Conservation (phyloP, 2,113 vertebrate species). For the Percina caprodes region DNA sequence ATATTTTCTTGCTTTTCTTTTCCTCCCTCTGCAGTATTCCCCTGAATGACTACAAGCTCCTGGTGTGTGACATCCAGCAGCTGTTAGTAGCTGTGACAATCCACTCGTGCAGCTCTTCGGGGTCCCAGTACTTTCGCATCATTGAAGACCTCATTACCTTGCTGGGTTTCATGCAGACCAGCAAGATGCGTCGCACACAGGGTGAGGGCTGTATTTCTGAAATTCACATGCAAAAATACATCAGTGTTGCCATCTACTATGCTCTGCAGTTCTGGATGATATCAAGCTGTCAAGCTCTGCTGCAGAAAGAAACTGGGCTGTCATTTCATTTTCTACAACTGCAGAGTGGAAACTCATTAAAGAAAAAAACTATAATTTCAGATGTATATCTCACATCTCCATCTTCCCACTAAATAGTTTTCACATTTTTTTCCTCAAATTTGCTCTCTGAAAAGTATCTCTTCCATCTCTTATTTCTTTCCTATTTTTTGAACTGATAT, state of each 20-base stretch:
- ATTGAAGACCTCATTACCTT: slow-evolving; percentile 97
- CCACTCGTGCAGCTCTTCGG: slow-evolving; percentile 97
- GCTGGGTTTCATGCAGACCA: slow-evolving; percentile 94
- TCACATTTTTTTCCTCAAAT: slow-evolving; percentile 35
- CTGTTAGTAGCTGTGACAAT: slow-evolving; percentile 94
- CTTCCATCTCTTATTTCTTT: slow-evolving; percentile 22
- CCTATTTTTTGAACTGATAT: slow-evolving; percentile 1
- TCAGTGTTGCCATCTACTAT: slow-evolving; percentile 33
- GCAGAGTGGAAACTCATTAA: slow-evolving; percentile 36
- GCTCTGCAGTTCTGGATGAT: slow-evolving; percentile 37
- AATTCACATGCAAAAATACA: slow-evolving; percentile 39
- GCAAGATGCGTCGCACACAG: slow-evolving; percentile 91
- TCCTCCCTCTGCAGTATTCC: slow-evolving; percentile 86
- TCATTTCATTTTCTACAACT: slow-evolving; percentile 47
- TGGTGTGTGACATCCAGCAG: slow-evolving; percentile 96
- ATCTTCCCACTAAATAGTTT: slow-evolving; percentile 44
- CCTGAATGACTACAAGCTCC: slow-evolving; percentile 92
- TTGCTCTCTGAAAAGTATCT: slow-evolving; percentile 31
- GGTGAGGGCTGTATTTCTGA: slow-evolving; percentile 83
- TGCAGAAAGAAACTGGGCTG: slow-evolving; percentile 27
- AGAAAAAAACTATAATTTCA: slow-evolving; percentile 20
- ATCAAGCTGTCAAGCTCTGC: slow-evolving; percentile 37
- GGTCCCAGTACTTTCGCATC: slow-evolving; percentile 97
- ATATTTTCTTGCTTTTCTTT: slow-evolving; percentile 30
- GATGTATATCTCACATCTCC: slow-evolving; percentile 53